phyloP scores from a whole-genome alignment of 2,888 invertebrate genomes.

The Diloba caeruleocephala region DNA sequence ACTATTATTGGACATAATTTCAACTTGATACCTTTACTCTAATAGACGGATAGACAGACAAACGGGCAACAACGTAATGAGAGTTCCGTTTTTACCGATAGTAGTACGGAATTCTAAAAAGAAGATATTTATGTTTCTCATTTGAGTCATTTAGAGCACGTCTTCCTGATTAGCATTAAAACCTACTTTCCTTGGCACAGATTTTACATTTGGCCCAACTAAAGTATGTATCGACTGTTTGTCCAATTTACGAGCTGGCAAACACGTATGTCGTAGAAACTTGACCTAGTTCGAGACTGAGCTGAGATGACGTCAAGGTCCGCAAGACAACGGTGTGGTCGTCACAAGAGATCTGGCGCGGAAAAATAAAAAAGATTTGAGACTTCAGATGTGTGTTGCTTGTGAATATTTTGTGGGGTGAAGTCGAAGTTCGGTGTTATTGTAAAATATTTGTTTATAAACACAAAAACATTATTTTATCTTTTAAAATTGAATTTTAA shows the following conservation, averaged over 20 bases:
- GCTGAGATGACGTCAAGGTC: conserved; percentile 12
- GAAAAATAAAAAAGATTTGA: conserved; percentile 8
- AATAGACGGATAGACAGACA: too few species aligned
- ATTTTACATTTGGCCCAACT: background rate
- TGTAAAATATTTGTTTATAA: background rate
- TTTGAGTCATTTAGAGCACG: background rate
- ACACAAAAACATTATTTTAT: too few species aligned
- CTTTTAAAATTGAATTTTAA: too few species aligned
- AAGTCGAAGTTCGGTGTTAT: background rate
- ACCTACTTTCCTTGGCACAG: background rate
- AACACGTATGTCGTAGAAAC: conserved; percentile 8
- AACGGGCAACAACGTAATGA: too few species aligned
- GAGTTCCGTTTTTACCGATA: too few species aligned
- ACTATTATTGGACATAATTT: too few species aligned
- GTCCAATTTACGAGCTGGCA: conserved; percentile 1
- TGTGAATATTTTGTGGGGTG: background rate
- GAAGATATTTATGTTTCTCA: too few species aligned
- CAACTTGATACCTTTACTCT: too few species aligned
- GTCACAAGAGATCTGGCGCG: conserved; percentile 8
- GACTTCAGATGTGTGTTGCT: background rate
- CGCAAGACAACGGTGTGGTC: conserved; percentile 7
- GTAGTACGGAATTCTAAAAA: too few species aligned
- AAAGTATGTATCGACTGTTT: conserved; percentile 6
- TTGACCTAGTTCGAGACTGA: conserved; percentile 28
- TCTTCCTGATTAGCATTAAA: background rate